Conservation (phyloP, 1,140 invertebrate genomes). For the Bombus superbus region DNA sequence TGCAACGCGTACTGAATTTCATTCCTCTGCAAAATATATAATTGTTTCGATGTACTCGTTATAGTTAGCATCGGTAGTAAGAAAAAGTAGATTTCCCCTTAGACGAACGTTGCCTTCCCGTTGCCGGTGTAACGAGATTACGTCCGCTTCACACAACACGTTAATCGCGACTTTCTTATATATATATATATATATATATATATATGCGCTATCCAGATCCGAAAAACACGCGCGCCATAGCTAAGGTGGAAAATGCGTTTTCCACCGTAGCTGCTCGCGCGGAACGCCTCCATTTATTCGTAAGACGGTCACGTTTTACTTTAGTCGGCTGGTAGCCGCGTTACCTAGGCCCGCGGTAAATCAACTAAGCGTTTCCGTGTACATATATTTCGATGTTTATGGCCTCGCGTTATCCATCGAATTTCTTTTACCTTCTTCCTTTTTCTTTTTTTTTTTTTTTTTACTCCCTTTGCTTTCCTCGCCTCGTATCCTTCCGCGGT, state of each 20-base stretch:
- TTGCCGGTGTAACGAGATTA: background rate
- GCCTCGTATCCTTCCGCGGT: no score
- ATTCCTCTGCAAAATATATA: background rate
- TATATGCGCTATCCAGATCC: background rate
- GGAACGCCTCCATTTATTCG: conserved; percentile 23
- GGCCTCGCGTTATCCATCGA: background rate
- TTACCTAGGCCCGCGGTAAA: conserved; percentile 40
- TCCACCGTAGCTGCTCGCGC: background rate
- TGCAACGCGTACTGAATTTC: background rate
- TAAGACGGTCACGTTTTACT: conserved; percentile 55
- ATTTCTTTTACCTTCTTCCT: background rate
- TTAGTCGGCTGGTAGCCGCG: conserved; percentile 19
- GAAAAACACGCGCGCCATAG: background rate
- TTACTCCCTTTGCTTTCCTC: background rate
- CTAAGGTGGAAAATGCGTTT: background rate
- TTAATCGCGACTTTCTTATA: background rate
- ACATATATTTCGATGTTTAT: conserved; percentile 43
- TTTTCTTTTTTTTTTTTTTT: no score
- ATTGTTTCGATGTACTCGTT: background rate
- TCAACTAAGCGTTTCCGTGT: conserved; percentile 49
- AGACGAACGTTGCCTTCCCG: background rate
- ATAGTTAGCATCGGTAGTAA: background rate
- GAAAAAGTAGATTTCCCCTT: background rate
- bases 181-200: no score
- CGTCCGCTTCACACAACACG: no score